phyloP scores from a whole-genome alignment of 2,113 vertebrate genomes.

The Lophura nycthemera region DNA sequence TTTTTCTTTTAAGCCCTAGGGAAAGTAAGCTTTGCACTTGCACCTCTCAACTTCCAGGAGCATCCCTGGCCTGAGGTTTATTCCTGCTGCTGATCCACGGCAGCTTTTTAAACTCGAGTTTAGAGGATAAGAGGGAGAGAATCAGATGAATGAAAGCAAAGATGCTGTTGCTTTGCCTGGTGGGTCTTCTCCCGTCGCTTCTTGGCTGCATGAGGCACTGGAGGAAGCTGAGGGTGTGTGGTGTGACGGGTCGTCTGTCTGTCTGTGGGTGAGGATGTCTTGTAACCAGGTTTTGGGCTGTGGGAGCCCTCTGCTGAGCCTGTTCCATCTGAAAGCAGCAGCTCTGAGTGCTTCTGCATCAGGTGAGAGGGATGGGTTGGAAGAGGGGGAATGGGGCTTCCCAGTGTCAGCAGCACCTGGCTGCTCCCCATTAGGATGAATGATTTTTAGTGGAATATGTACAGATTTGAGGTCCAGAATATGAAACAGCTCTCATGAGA shows the following conservation, averaged over 20 bases:
- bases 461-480: neutral
- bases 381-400: neutral
- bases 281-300: neutral
- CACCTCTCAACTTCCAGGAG: neutral
- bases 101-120: accelerated
- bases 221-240: neutral
- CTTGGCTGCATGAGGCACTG: accelerated
- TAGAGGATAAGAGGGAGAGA: neutral
- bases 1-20: neutral
- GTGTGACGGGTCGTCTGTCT: neutral
- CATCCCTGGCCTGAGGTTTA: accelerated
- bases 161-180: neutral
- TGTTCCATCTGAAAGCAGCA: neutral
- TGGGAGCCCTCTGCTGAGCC: accelerated
- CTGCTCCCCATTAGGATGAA: accelerated
- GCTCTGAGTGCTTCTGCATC: neutral
- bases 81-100: neutral
- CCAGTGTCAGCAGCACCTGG: neutral
- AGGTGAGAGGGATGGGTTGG: neutral
- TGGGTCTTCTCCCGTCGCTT: neutral
- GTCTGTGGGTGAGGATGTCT: neutral
- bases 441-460: neutral
- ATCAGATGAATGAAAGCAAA: accelerated
- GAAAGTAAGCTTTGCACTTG: neutral
- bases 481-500: neutral